Base-by-base conservation (phyloP, 2,113 vertebrate species). In the Dicrurus megarhynchus region DNA sequence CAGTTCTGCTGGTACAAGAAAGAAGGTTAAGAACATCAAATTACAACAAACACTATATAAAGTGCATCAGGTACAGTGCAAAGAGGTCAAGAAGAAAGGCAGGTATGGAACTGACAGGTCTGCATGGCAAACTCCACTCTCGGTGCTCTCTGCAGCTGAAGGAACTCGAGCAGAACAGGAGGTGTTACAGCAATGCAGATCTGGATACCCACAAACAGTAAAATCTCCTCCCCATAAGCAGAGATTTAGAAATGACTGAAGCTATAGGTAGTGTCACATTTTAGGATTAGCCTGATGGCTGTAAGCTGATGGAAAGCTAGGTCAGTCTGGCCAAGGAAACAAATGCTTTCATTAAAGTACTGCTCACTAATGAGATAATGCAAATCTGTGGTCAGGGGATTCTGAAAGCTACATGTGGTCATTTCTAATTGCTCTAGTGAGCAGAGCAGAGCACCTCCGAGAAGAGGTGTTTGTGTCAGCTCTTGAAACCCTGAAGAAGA, bases 1-100 rank as follows among this genome's bases (percentile, higher is more conserved):
- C 86, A 95, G 76, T 91, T 97, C 65, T 95, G 95, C 95, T 95
- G 96, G 93, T 89, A 89, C 59, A 49, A 97, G 85, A 84, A 92
- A 89, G 50, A 94, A 84, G 77, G 65, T 81, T 78, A 95, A 94
- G 89, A 95, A 95, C 61, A 86, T 37, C 70, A 79, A 74, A 88
- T 77, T 91, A 92, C 86, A 95, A 69, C 56, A 82, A 93, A 96
- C 60, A 56, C 89, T 76, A 65, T 57, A 77, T 98, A 98, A 98
- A 98, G 98, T 98, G 98, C 98, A 97, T 97, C 83, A 90, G 87
- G 89, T 96, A 97, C 96, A 98, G 98, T 98, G 98, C 98, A 98
- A 97, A 97, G 95, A 97, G 88, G 96, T 89, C 83, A 95, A 88
- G 96, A 75, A 67, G 80, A 96, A 94, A 93, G 84, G 92, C 75